Evolutionary conservation across 2,888 invertebrate genomes (phyloP), one percentile per base, ranked within the genome.

Genomic region (Pyralis farinalis): DNA sequence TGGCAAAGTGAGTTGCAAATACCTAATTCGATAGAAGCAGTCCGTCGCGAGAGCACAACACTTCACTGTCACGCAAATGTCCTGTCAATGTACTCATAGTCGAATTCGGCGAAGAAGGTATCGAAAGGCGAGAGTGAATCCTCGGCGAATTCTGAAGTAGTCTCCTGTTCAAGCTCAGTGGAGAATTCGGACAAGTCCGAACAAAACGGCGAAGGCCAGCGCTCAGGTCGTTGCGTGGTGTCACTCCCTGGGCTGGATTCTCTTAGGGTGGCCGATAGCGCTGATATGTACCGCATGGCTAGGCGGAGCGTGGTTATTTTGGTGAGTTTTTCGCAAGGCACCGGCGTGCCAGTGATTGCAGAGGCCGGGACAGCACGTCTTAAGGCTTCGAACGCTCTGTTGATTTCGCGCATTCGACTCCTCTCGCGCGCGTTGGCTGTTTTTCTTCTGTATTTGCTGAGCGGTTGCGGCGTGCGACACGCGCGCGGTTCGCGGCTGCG

Each of bases 371-470:
- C 94, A 12, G 94, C 95, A 9, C 91, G 90, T 12, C 96, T 90
- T 6, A 97, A 87, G 1, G 93, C 91, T 69, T 97, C 97, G 77
- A 97, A 97, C 0, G 97, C 97, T 45, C 92, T 91, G 82, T 97
- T 97, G 57, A 97, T 97, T 72, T 97, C 97, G 35, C 95, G 90
- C 97, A 97, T 97, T 41, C 97, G 91, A 52, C 93, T 94, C 22
- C 97, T 80, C 66, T 97, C 97, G 21, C 97, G 83, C 0, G 96
- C 96, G 83, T 97, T 97, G 8, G 97, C 97, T 0, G 96, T 96
- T 89, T 96, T 95, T 58, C 97, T 91, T 16, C 97, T 90, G 83
- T 97, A 97, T 78, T 97, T 97, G 87, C 96, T 96, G 55, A 97
- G 90, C 8, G 94, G 94, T 41, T 94, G 93, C 16, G 94, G 91